A percentile compares a stretch with the other conserved stretches of the same genome.
These are phyloP conservation scores for Xenopus borealis DNA, from an alignment of 2,113 vertebrate genomes.

Conservation along the genomic window DNA sequence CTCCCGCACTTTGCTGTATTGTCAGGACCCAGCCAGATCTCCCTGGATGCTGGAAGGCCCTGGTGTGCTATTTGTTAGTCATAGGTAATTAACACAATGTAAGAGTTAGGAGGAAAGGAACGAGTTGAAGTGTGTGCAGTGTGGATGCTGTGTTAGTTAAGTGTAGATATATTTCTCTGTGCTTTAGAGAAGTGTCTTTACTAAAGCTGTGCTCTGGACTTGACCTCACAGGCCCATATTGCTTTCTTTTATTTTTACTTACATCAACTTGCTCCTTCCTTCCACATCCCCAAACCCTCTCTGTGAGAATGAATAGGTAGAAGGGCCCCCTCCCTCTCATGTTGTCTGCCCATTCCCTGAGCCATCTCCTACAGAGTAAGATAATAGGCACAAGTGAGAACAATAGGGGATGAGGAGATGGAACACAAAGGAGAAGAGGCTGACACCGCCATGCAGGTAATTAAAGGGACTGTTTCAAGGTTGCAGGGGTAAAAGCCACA, in stretches of 20 bases:
- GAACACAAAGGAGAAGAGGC: conserved; percentile 46
- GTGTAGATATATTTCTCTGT: conserved; percentile 64
- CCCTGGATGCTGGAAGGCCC: conserved; percentile 5
- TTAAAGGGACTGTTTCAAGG: conserved; percentile 72
- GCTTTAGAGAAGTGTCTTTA: conserved; percentile 54
- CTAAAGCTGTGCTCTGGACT: conserved; percentile 65
- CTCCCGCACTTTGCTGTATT: conserved; percentile 39
- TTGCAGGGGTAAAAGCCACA: conserved; percentile 69
- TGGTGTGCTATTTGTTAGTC: conserved; percentile 18
- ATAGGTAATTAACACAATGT: conserved; percentile 48
- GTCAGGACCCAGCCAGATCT: conserved; percentile 5
- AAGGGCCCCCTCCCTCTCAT: conserved; percentile 55
- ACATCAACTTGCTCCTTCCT: conserved; percentile 36
- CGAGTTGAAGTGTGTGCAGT: conserved; percentile 48
- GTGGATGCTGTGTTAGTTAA: conserved; percentile 63
- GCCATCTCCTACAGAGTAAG: conserved; percentile 14
- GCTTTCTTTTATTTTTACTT: conserved; percentile 43
- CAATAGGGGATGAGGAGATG: not conserved
- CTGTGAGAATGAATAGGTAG: conserved; percentile 52
- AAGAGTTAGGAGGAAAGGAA: conserved; percentile 40
- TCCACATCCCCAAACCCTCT: conserved; percentile 51
- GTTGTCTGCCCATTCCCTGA: conserved; percentile 42
- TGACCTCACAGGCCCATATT: conserved; percentile 65
- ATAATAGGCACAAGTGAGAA: conserved; percentile 16
- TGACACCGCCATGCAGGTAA: conserved; percentile 66